Conservation (phyloP, 2,888 invertebrate genomes). For the Ophion costatus region DNA sequence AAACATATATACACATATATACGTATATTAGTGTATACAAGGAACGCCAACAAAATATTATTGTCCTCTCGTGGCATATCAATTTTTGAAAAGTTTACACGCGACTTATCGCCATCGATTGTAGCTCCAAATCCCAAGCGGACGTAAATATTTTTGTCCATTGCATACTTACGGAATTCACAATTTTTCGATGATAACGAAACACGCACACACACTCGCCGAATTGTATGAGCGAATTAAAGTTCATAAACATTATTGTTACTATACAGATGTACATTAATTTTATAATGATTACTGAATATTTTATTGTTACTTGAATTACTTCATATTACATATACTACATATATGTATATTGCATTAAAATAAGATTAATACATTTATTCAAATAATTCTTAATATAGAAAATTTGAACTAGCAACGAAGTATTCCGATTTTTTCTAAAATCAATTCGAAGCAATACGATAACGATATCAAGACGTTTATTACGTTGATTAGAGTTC, state of each 20-base stretch:
- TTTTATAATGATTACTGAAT: background rate
- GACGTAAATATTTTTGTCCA: background rate
- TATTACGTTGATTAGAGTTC: no score
- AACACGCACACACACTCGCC: background rate
- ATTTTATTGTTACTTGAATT: background rate
- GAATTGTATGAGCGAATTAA: background rate
- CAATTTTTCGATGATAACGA: background rate
- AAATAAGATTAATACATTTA: no score
- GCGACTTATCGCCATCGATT: conserved; percentile 18
- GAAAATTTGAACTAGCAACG: no score
- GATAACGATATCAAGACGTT: no score
- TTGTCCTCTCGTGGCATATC: background rate
- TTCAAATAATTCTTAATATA: no score
- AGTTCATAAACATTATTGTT: background rate
- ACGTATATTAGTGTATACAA: no score
- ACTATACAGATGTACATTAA: background rate
- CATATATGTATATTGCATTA: background rate
- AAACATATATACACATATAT: no score
- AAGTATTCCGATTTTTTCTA: no score
- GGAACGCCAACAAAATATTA: background rate
- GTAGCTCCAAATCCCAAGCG: background rate
- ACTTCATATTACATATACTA: background rate
- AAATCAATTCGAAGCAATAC: no score
- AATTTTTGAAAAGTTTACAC: conserved; percentile 15
- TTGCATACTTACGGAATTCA: background rate